phyloP scores from a whole-genome alignment of 2,888 invertebrate genomes.

The Blomia tropicalis region DNA sequence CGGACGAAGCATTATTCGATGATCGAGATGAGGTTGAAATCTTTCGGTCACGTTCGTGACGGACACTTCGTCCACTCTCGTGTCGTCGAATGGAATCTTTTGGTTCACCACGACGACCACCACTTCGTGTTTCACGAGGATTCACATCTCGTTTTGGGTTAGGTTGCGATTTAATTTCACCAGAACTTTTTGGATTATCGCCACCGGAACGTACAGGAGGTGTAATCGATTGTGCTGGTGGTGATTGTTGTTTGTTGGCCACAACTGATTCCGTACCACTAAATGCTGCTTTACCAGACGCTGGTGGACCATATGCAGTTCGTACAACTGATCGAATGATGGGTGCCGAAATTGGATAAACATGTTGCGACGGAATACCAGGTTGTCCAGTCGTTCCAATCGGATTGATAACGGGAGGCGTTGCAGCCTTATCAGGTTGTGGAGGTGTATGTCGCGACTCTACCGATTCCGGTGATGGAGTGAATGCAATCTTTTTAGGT shows the following conservation, averaged over 20 bases:
- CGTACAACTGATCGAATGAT: background rate
- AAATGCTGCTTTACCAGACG: slow-evolving; percentile 5
- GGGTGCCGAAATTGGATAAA: background rate
- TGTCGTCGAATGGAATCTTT: too few species aligned
- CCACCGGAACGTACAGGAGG: background rate
- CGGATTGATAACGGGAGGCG: background rate
- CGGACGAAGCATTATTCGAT: background rate
- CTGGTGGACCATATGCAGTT: slow-evolving; percentile 5
- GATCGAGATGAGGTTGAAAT: background rate
- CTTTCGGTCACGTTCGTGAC: background rate
- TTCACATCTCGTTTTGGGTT: background rate
- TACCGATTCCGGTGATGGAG: too few species aligned
- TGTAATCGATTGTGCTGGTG: background rate
- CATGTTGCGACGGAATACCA: background rate
- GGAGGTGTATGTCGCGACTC: background rate
- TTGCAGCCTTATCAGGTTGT: background rate
- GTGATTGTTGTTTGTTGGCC: background rate
- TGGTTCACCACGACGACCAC: background rate
- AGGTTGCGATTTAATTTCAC: background rate
- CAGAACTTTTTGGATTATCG: background rate
- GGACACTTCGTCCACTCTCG: too few species aligned
- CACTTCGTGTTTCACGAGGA: background rate
- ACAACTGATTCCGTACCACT: background rate
- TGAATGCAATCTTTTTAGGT: too few species aligned
- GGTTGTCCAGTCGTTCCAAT: background rate